phyloP scores from a whole-genome alignment of 30 jellyfish, hydroid and myxozoan genomes.

The Pseudorhiza aurosa region DNA sequence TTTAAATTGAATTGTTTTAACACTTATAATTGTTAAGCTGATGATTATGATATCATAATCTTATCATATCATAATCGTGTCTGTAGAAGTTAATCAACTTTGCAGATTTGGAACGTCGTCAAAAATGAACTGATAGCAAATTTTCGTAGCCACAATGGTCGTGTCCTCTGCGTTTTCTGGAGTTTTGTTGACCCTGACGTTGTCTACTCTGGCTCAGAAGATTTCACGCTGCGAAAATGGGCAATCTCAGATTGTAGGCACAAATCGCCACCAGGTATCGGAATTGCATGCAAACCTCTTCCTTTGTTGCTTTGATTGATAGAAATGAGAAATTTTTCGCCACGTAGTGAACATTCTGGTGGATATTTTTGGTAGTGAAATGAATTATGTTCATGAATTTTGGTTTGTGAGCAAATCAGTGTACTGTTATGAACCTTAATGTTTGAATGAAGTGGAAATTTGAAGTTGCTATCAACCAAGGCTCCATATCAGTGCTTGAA shows the following conservation, averaged over 20 bases:
- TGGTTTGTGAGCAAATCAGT: neutral
- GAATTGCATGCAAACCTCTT: neutral
- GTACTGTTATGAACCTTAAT: too few species aligned
- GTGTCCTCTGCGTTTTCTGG: conserved; percentile 86
- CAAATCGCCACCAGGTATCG: conserved; percentile 71
- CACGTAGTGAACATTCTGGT: too few species aligned
- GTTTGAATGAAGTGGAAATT: too few species aligned
- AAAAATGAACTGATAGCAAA: conserved; percentile 73
- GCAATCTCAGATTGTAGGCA: conserved; percentile 43
- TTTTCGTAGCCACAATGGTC: conserved; percentile 81
- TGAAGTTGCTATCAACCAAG: too few species aligned
- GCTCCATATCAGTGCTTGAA: too few species aligned
- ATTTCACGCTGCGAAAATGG: conserved; percentile 84
- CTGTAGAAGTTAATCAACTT: too few species aligned
- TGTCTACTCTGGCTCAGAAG: conserved; percentile 90
- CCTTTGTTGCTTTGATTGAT: neutral
- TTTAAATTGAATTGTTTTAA: too few species aligned
- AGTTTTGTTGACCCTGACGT: conserved; percentile 73
- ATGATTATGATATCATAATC: too few species aligned
- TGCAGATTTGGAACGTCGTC: conserved; percentile 83
- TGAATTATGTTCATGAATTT: neutral
- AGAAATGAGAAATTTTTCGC: too few species aligned
- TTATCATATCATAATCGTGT: too few species aligned
- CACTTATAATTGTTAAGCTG: too few species aligned
- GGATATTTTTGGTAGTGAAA: too few species aligned